phyloP scores from a whole-genome alignment of 2,113 vertebrate species.

The Daboia siamensis region DNA sequence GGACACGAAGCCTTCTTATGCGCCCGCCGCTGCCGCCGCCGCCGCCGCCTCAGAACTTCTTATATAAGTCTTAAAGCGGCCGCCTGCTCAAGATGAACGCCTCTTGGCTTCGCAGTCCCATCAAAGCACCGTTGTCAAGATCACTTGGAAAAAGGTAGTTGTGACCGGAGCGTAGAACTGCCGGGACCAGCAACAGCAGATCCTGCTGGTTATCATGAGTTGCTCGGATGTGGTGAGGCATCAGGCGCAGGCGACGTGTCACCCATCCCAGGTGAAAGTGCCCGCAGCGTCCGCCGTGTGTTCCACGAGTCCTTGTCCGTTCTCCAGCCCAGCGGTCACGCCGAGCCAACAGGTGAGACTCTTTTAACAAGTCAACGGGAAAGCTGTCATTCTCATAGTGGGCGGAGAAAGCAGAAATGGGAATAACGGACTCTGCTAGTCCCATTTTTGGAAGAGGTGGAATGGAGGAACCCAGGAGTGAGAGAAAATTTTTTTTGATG shows the following conservation, averaged over 20 bases:
- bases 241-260: conserved; percentile 80
- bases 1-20: not conserved
- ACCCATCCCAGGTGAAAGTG: conserved; percentile 80
- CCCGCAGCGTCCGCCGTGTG: conserved; percentile 68
- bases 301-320: conserved; percentile 76
- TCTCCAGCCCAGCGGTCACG: conserved; percentile 62
- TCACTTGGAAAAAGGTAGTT: conserved; percentile 24
- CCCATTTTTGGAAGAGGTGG: not conserved
- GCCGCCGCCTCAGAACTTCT: not conserved
- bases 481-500: not conserved
- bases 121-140: conserved; percentile 5
- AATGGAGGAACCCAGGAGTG: not conserved
- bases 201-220: conserved; percentile 81
- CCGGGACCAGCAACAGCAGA: conserved; percentile 31
- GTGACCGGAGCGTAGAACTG: not conserved
- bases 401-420: not conserved
- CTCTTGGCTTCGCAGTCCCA: conserved; percentile 35
- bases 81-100: conserved; percentile 61
- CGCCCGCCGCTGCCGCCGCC: not conserved
- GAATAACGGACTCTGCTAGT: not conserved
- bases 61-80: conserved; percentile 26
- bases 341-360: conserved; percentile 84
- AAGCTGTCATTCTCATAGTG: too few relatives aligned
- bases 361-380: not conserved
- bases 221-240: conserved; percentile 92